Evolutionary conservation across 2,113 vertebrate species (phyloP), one percentile per base, ranked within the genome.

Genomic region (Psophia crepitans): DNA sequence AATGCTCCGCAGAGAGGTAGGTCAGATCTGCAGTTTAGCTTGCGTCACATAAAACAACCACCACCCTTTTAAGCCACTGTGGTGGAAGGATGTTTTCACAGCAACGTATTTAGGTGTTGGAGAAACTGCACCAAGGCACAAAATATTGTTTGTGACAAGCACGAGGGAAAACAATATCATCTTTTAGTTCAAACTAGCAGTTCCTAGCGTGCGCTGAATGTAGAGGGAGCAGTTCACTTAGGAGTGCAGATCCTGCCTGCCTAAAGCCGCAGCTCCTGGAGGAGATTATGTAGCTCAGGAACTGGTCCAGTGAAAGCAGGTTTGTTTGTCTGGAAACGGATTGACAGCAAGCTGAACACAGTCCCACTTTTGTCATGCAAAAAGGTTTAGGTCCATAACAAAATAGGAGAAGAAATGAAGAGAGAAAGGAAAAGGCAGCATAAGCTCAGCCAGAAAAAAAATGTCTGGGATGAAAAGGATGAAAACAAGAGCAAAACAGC

Each of bases 21-120:
- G 6, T 60, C 39, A 46, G 58, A 23, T 11, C 68, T 37, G 65
- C 69, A 68, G 24, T 14, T 91, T 7, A 53, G 54, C 30, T 76
- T 6, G 56, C 2, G 0, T 2, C 43, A 22, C 23, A 28, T 14
- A 65, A 33, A 48, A 17, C 20, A 37, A 9, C 16, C 0, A 2
- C 14, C 30, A 56, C 32, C 9, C 46, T 64, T 85, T 53, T 9
- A 53, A 73, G 28, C 6, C 56, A 5, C 58, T 21, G 14, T 9
- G 46, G 18, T 32, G 41, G 43, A 43, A n/a, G 43, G 53, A 35
- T 21, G 21, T 30, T 64, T 53, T 39, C 77, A 83, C 0, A 63
- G 51, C 5, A 6, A 69, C 9, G 3, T 7, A 5, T 61, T 15
- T 23, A 41, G 17, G 51, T 9, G 41, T 12, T 77, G 73, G 48